These are phyloP conservation scores for Drosophila mercatorum DNA, from an alignment of 2,888 invertebrate species.

Conservation along the genomic window DNA sequence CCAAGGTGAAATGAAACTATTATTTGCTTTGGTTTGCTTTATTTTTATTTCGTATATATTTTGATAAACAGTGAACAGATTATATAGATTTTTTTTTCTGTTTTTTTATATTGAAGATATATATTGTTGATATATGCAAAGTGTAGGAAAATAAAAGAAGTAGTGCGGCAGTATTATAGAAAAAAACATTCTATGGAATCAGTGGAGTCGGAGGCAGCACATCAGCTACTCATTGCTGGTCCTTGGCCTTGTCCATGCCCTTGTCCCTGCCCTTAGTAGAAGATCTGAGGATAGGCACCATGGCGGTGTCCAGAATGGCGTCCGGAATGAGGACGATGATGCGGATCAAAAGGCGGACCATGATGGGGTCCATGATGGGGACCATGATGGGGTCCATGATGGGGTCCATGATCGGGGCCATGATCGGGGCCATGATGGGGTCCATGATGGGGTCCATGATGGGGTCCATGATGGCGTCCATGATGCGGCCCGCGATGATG, in stretches of 20 bases:
- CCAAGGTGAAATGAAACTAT: background rate
- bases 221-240: background rate
- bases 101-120: slow-evolving; percentile 16
- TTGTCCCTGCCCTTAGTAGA: background rate
- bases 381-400: slow-evolving; percentile 10
- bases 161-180: background rate
- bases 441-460: slow-evolving; percentile 4
- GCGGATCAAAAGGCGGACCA: background rate
- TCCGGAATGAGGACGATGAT: slow-evolving; percentile 14
- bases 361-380: background rate
- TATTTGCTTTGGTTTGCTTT: background rate
- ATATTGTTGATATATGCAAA: slow-evolving; percentile 18
- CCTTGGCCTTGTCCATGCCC: background rate
- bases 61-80: slow-evolving; percentile 2
- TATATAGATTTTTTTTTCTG: background rate
- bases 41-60: background rate
- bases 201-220: background rate
- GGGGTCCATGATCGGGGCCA: slow-evolving; percentile 1
- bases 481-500: slow-evolving; percentile 4
- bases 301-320: slow-evolving; percentile 9
- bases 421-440: slow-evolving; percentile 10
- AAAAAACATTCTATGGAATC: background rate
- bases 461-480: slow-evolving; percentile 3
- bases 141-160: background rate
- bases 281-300: background rate